Conservation (phyloP, 92 coral and sea anemone genomes). For the Plumapathes pennacea region DNA sequence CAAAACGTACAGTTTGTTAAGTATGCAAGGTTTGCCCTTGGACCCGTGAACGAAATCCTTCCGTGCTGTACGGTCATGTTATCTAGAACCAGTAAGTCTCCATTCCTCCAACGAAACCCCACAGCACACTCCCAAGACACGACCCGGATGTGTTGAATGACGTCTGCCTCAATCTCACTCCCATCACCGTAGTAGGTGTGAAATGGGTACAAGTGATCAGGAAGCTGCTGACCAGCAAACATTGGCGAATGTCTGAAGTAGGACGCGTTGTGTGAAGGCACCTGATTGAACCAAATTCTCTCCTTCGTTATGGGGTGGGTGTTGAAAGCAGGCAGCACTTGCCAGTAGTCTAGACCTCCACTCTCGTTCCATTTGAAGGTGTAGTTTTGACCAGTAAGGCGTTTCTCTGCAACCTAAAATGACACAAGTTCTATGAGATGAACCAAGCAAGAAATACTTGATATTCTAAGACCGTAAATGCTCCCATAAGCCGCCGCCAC, state of each 20-base stretch:
- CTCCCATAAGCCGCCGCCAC: too few relatives aligned
- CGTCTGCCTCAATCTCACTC: conserved; percentile 30
- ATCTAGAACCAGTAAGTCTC: conserved; percentile 39
- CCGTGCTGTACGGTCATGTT: conserved; percentile 38
- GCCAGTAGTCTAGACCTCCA: conserved; percentile 27
- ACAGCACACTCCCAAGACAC: conserved; percentile 47
- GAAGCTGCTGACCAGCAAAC: conserved; percentile 12
- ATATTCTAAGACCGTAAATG: too few relatives aligned
- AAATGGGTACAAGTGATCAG: conserved; percentile 30
- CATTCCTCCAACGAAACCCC: conserved; percentile 41
- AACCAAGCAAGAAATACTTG: neutral
- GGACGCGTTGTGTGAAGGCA: conserved; percentile 1
- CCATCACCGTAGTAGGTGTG: conserved; percentile 52
- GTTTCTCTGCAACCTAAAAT: conserved; percentile 21
- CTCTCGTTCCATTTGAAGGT: conserved; percentile 25
- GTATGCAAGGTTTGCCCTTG: conserved; percentile 10
- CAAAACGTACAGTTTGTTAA: too few relatives aligned
- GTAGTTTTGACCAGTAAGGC: conserved; percentile 5
- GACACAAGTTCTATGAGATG: neutral
- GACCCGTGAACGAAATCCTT: conserved; percentile 35
- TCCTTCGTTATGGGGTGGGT: conserved; percentile 32
- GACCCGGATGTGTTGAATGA: conserved; percentile 38
- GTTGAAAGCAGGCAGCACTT: conserved; percentile 30
- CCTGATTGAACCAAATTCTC: conserved; percentile 46
- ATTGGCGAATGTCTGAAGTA: conserved; percentile 14